Percentiles rank a stretch among this genome's conserved stretches.
Evolutionary conservation across 2,797 vertebrate species (phyloP).

Genomic region (Diplodus sargus): DNA sequence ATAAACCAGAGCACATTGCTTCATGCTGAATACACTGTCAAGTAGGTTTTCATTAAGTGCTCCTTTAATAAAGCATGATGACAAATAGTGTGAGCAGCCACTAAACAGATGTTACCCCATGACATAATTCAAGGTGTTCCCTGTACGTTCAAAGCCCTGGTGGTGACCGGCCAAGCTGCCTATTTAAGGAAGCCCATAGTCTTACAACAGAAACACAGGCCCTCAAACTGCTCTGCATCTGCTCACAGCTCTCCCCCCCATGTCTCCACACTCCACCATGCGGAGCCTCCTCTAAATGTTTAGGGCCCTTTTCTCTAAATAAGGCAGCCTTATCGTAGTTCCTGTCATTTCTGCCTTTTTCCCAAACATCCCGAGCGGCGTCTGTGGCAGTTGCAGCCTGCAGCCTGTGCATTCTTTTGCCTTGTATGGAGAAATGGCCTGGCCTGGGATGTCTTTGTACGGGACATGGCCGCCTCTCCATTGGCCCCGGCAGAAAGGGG

Average conservation of each 20-base stretch:
- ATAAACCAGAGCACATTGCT: background rate
- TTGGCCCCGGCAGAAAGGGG: slow-evolving; percentile 78
- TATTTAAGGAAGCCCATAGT: slow-evolving; percentile 78
- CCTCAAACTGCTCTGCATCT: slow-evolving; percentile 63
- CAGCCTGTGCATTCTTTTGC: slow-evolving; percentile 87
- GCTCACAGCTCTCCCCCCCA: slow-evolving; percentile 59
- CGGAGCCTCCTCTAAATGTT: slow-evolving; percentile 62
- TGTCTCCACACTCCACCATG: slow-evolving; percentile 52
- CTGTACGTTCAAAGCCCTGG: slow-evolving; percentile 20
- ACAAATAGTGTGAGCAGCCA: slow-evolving; percentile 7
- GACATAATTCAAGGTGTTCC: slow-evolving; percentile 56
- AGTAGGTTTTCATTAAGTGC: background rate
- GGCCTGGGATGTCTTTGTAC: slow-evolving; percentile 81
- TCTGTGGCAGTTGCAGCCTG: slow-evolving; percentile 69
- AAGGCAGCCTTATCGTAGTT: slow-evolving; percentile 87
- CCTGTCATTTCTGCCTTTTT: slow-evolving; percentile 84
- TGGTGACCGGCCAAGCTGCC: slow-evolving; percentile 56
- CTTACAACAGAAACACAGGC: slow-evolving; percentile 38
- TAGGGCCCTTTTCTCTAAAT: slow-evolving; percentile 84
- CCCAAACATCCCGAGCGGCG: slow-evolving; percentile 80
- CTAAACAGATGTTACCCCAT: slow-evolving; percentile 42
- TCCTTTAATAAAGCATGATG: slow-evolving; percentile 1
- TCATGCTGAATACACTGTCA: background rate
- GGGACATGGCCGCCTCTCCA: slow-evolving; percentile 60
- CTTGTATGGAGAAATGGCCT: slow-evolving; percentile 89